Conservation (phyloP, 2,113 vertebrate genomes). For the Monopterus albus region DNA sequence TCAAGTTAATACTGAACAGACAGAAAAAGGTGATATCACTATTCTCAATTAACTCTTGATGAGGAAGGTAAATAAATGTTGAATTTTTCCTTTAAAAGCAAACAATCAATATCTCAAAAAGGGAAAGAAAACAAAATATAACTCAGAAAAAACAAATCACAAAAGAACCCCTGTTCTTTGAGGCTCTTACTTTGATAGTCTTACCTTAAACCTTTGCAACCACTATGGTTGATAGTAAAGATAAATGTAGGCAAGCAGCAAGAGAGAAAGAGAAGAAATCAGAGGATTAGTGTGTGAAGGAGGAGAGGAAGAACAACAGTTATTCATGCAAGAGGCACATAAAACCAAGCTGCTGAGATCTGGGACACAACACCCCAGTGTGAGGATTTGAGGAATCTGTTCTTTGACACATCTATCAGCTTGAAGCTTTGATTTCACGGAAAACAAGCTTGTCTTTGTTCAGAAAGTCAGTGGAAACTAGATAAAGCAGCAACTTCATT, state of each 20-base stretch:
- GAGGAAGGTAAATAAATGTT: not conserved
- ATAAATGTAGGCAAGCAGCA: conserved; percentile 91
- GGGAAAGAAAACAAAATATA: not conserved
- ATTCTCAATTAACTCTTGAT: not conserved
- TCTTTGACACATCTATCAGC: conserved; percentile 22
- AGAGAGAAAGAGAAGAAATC: conserved; percentile 84
- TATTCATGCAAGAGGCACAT: conserved; percentile 17
- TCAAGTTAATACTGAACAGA: too few species aligned
- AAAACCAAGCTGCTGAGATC: conserved; percentile 10
- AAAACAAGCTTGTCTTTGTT: conserved; percentile 40
- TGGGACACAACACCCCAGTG: conserved; percentile 51
- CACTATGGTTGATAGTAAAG: conserved; percentile 94
- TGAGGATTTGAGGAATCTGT: conserved; percentile 25
- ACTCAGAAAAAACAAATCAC: not conserved
- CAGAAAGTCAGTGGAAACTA: not conserved
- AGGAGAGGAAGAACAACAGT: conserved; percentile 30
- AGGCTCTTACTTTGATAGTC: conserved; percentile 73
- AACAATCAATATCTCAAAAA: not conserved
- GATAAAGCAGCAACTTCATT: too few species aligned
- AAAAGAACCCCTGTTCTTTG: not conserved
- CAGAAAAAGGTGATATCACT: not conserved
- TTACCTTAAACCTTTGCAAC: conserved; percentile 99
- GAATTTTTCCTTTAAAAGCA: not conserved
- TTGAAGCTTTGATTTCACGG: not conserved
- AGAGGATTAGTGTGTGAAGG: conserved; percentile 86